Conservation (phyloP, 2,797 vertebrate species). For the Arremon aurantiirostris region DNA sequence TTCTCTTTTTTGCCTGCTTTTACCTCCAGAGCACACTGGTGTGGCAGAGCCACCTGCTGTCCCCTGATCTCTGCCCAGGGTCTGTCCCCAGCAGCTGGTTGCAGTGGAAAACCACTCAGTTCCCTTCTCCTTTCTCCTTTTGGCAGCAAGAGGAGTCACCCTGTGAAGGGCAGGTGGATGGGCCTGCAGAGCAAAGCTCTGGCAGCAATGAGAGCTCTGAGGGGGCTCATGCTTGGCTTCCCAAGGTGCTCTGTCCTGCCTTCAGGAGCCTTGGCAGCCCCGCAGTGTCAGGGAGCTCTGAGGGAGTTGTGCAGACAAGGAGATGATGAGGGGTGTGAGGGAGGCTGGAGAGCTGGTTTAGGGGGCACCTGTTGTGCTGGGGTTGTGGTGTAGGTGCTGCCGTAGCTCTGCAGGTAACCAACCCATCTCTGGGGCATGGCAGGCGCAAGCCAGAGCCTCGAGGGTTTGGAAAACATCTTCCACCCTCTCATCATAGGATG, state of each 20-base stretch:
- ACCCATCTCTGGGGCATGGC: accelerated
- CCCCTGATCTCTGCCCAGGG: not conserved
- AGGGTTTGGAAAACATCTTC: not conserved
- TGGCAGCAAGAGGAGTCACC: accelerated
- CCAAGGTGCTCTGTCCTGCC: not conserved
- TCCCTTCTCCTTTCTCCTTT: not conserved
- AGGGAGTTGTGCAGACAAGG: not conserved
- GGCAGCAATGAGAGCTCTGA: not conserved
- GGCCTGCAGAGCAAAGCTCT: not conserved
- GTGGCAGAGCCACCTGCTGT: not conserved
- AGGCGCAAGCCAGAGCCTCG: accelerated
- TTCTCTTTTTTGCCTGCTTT: not conserved
- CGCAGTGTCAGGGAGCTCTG: not conserved
- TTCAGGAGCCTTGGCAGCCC: not conserved
- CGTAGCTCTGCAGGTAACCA: not conserved
- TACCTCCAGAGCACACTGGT: not conserved
- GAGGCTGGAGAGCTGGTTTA: not conserved
- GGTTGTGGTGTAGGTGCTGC: not conserved
- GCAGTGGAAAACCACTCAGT: not conserved
- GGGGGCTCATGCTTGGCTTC: not conserved
- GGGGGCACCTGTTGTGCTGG: not conserved
- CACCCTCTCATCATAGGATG: not conserved
- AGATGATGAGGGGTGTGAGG: not conserved
- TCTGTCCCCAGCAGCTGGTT: not conserved
- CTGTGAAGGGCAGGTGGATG: not conserved